phyloP scores from a whole-genome alignment of 2,113 vertebrate species.

The Cairina moschata region DNA sequence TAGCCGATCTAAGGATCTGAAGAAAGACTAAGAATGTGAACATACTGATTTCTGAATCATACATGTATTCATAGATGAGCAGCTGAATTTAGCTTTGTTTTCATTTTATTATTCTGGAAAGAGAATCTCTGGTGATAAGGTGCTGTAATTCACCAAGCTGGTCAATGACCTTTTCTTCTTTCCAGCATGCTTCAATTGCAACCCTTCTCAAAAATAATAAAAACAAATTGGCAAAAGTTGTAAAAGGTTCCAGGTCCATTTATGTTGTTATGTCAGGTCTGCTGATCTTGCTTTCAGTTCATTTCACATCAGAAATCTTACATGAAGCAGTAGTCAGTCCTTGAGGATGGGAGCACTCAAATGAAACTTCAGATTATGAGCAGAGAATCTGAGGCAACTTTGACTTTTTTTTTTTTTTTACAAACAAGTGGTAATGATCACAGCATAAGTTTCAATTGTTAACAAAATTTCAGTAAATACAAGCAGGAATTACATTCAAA shows the following conservation, averaged over 20 bases:
- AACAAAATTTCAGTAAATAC: conserved; percentile 5
- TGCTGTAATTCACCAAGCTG: neutral
- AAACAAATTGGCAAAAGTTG: conserved; percentile 41
- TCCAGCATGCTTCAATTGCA: conserved; percentile 12
- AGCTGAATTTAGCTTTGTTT: conserved; percentile 23
- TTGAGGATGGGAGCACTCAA: conserved; percentile 23
- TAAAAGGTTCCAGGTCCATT: conserved; percentile 46
- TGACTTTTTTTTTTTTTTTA: conserved; percentile 13
- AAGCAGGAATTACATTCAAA: neutral
- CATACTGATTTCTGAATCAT: neutral
- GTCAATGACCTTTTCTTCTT: conserved; percentile 23
- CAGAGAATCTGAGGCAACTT: too few species aligned
- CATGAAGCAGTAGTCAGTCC: conserved; percentile 11
- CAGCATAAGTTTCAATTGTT: neutral
- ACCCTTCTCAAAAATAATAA: conserved; percentile 29
- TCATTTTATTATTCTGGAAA: conserved; percentile 35
- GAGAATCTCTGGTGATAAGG: conserved; percentile 9
- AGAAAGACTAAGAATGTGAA: neutral
- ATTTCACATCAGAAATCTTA: conserved; percentile 50
- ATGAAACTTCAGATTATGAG: too few species aligned
- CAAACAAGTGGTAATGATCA: conserved; percentile 3
- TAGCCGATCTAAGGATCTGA: neutral
- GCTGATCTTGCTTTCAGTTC: conserved; percentile 40
- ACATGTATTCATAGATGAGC: neutral
- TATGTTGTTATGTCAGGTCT: conserved; percentile 43